A percentile compares a stretch with the other conserved stretches of the same genome.
These are phyloP conservation scores for Drosophila jambulina DNA, from an alignment of 1,140 invertebrate species.

Conservation along the genomic window DNA sequence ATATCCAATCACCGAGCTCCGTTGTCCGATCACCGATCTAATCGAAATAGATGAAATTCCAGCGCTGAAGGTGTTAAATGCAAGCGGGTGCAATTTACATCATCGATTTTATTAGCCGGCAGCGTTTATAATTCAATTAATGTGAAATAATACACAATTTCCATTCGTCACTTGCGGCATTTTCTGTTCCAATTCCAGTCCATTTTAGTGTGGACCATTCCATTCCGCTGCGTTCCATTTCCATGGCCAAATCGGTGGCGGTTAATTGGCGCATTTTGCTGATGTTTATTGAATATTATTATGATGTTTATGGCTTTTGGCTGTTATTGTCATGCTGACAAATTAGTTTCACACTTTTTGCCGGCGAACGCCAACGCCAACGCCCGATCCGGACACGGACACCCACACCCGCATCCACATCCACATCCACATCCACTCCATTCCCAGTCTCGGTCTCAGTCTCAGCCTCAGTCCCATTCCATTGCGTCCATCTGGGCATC, in stretches of 20 bases:
- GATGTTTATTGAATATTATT: conserved; percentile 83
- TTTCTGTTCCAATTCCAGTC: background rate
- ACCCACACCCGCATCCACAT: conserved; percentile 2
- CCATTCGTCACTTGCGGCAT: conserved; percentile 3
- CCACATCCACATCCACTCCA: background rate
- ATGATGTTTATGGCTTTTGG: conserved; percentile 81
- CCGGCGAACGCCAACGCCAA: conserved; percentile 55
- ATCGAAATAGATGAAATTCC: conserved; percentile 80
- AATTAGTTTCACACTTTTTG: conserved; percentile 81
- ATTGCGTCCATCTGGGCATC: conserved; percentile 34
- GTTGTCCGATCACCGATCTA: background rate
- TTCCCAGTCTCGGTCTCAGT: background rate
- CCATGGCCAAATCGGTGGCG: conserved; percentile 59
- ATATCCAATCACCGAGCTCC: background rate
- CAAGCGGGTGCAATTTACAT: conserved; percentile 76
- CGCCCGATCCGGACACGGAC: conserved; percentile 18
- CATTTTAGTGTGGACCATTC: background rate
- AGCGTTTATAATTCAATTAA: conserved; percentile 83
- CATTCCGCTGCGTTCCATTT: background rate
- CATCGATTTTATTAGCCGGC: conserved; percentile 80
- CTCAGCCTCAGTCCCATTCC: background rate
- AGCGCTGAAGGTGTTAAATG: conserved; percentile 76
- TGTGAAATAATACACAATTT: conserved; percentile 60
- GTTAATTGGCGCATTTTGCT: conserved; percentile 79
- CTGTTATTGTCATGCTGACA: conserved; percentile 81